Base-by-base conservation (phyloP, 2,113 vertebrate species). In the Meleagris gallopavo region DNA sequence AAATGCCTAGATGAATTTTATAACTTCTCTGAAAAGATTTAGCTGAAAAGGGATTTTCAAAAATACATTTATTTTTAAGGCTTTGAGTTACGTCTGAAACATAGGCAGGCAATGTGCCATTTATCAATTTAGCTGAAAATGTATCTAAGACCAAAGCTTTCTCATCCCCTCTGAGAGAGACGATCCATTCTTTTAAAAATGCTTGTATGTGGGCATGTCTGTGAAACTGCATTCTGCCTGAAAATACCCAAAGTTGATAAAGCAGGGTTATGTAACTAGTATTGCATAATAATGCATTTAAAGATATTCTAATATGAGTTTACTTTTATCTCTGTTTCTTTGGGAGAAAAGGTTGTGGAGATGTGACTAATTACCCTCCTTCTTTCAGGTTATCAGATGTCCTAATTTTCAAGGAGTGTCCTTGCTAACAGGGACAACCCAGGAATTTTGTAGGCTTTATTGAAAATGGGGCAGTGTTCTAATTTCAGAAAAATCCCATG, bases 321-420 rank as follows among this genome's bases (percentile, higher is more conserved):
- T 87, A 73, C 90, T 96, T 88, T 84, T 91, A 41, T 86, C 79
- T 2, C 76, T 41, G 57, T 29, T 93, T 89, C 87, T 95, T 88
- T 5, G 27, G 93, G 85, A 97, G 94, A 88, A 81, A 69, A 88
- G 90, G 93, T 95, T 83, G 85, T 43, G 22, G 76, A 58, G 61
- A 81, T 91, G 76, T 83, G 86, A 54, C 93, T 96, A 96, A 97
- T 95, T 97, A 92, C 70, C 93, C 91, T 97, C 93, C 85, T 95
- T 93, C 94, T 91, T 86, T 97, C 93, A 93, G 93, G 94, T 95
- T 88, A 88, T 71, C 83, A 0, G 46, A 25, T 94, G 93, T 86
- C 95, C 96, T 94, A 43, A 5, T 97, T 97, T 91, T 94, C 94
- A 94, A 95, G 89, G 94, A 90, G 86, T 90, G 65, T 84, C 88